Evolutionary conservation across 2,888 invertebrate species (phyloP), one percentile per base, ranked within the genome.

Genomic region (Ectobius pallidus): DNA sequence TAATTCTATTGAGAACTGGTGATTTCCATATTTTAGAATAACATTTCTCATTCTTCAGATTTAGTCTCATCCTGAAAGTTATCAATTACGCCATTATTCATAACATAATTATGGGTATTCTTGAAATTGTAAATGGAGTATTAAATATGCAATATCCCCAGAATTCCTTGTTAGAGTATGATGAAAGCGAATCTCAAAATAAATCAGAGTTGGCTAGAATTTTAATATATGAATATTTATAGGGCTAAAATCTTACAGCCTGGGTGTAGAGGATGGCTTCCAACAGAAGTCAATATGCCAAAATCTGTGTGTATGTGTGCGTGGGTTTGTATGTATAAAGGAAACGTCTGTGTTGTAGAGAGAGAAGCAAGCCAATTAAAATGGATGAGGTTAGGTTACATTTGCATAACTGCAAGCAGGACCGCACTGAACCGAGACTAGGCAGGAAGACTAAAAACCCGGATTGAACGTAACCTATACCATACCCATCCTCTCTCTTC

Each of bases 341-440:
- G 58, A 58, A 65, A 65, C 65, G 65, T 65, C 65, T 65, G 65
- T 65, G 65, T 65, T 65, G 46, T 27, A 27, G 44, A 22, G 34
- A 42, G 42, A 52, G 52, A 9, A 39, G 25, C n/a, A n/a, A 62
- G 71, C 71, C 72, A 75, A 75, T 75, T 75, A 75, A 75, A 71
- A 72, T 71, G 69, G 72, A 74, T 74, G 71, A 74, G 71, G 68
- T 61, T 69, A 61, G 49, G 27, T 69, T n/a, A 46, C 22, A 69
- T 72, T 72, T 72, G 72, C 72, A 72, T 72, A 69, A 39, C 25
- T 44, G 65, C 55, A 27, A n/a, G n/a, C 39, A 16, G 42, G 62
- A 62, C 34, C 62, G 20, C n/a, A 32, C 32, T 61, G 18, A 34
- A 25, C 39, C 22, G 39, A 63, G 16, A 42, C 22, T 42, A 63